Conservation (phyloP, 2,888 invertebrate genomes). For the Eilema sororculum region DNA sequence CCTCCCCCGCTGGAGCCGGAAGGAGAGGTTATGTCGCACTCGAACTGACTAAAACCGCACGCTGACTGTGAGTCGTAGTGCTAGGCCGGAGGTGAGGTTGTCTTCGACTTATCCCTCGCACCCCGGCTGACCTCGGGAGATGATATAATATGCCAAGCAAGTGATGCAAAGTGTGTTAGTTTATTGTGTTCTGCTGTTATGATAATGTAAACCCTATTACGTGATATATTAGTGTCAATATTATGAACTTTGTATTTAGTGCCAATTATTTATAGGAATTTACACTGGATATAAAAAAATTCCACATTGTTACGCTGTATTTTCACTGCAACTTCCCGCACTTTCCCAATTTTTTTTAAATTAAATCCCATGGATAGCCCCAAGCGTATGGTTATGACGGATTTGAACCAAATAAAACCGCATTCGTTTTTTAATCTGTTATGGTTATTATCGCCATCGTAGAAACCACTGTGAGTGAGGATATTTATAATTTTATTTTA, state of each 20-base stretch:
- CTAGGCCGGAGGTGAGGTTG: too few relatives aligned
- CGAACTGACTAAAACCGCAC: too few relatives aligned
- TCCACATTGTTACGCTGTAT: not conserved
- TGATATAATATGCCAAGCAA: slow-evolving; percentile 19
- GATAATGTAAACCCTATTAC: slow-evolving; percentile 44
- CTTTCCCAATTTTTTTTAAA: not conserved
- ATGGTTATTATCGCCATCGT: too few relatives aligned
- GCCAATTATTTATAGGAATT: slow-evolving; percentile 19
- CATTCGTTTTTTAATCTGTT: too few relatives aligned
- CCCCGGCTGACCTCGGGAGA: too few relatives aligned
- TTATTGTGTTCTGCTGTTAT: slow-evolving; percentile 26
- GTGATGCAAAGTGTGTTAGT: slow-evolving; percentile 23
- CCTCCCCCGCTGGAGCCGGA: too few relatives aligned
- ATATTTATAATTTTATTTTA: not conserved
- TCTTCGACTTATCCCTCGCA: too few relatives aligned
- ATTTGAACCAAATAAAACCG: too few relatives aligned
- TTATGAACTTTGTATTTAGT: slow-evolving; percentile 34
- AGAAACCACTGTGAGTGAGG: not conserved
- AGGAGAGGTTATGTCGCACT: too few relatives aligned
- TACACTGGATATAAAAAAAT: not conserved
- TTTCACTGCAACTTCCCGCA: not conserved
- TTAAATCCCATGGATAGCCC: too few relatives aligned
- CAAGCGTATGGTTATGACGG: too few relatives aligned
- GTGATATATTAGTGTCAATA: slow-evolving; percentile 33
- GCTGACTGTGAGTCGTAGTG: too few relatives aligned